Evolutionary conservation across 2,888 invertebrate species (phyloP).

Genomic region (Drosophila gaucha): DNA sequence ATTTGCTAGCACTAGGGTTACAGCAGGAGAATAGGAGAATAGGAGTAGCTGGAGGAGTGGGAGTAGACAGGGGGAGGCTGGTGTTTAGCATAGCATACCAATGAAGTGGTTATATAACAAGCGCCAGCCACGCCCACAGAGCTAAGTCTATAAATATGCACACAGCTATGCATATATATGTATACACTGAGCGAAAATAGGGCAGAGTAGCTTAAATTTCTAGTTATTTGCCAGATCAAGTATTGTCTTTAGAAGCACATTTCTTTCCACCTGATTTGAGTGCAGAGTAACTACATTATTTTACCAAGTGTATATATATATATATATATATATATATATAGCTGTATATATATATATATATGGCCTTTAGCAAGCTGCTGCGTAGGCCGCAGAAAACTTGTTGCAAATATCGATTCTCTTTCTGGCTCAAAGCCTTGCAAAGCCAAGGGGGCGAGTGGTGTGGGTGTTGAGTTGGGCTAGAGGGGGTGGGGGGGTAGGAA

Average conservation of each 20-base stretch:
- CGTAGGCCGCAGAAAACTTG: constrained; percentile 69
- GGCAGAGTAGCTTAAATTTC: no score
- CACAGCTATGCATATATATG: background rate
- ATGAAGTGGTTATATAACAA: constrained; percentile 43
- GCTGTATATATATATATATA: constrained; percentile 13
- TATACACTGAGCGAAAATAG: constrained; percentile 9
- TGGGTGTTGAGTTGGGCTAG: no score
- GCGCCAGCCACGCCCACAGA: constrained; percentile 20
- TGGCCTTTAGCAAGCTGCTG: constrained; percentile 35
- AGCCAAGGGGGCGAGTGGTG: background rate
- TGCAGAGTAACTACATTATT: background rate
- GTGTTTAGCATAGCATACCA: constrained; percentile 24
- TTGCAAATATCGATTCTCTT: constrained; percentile 81
- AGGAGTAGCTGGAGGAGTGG: background rate
- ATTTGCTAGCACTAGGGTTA: constrained; percentile 26
- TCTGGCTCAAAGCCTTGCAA: constrained; percentile 18
- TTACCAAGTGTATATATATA: background rate
- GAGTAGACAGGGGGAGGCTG: background rate
- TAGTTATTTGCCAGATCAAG: no score
- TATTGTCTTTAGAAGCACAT: no score
- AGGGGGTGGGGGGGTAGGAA: background rate
- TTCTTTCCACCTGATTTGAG: no score
- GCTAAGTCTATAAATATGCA: constrained; percentile 11
- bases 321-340: constrained; percentile 11
- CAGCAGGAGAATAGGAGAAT: no score